Evolutionary conservation across 92 coral and sea anemone genomes (phyloP).

Genomic region (Phenganax stokvisi): DNA sequence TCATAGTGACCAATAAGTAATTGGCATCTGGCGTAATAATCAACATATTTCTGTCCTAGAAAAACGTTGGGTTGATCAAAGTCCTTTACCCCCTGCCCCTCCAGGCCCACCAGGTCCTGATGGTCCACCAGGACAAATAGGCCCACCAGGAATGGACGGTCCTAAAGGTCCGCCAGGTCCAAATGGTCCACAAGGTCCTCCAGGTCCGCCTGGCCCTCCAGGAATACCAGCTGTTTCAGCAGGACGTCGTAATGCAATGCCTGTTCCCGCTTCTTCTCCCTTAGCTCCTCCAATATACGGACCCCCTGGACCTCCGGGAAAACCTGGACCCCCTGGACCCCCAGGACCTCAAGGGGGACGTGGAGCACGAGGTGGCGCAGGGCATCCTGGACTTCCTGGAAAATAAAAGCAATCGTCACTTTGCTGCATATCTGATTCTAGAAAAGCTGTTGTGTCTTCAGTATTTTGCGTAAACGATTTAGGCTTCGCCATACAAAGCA

Average conservation of each 20-base stretch:
- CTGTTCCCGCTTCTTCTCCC: conserved; percentile 12
- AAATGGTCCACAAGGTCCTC: conserved; percentile 59
- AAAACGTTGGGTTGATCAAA: conserved; percentile 14
- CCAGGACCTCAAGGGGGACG: conserved; percentile 37
- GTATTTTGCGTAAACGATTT: background rate
- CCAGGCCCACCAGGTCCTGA: conserved; percentile 83
- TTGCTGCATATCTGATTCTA: background rate
- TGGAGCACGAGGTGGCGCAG: conserved; percentile 29
- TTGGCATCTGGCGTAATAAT: background rate
- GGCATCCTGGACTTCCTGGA: conserved; percentile 27
- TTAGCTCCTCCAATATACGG: conserved; percentile 30
- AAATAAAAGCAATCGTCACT: background rate
- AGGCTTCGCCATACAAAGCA: background rate
- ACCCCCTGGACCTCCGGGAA: conserved; percentile 40
- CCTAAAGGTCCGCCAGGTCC: conserved; percentile 72
- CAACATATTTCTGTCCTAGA: background rate
- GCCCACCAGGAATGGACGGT: conserved; percentile 81
- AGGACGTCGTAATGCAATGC: conserved; percentile 46
- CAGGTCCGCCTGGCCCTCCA: conserved; percentile 74
- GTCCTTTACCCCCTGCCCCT: conserved; percentile 70
- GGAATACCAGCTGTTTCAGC: conserved; percentile 66
- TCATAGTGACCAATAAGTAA: background rate
- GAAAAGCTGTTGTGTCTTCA: background rate
- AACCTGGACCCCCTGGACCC: conserved; percentile 42
- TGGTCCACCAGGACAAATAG: conserved; percentile 62